These are phyloP conservation scores for Muntiacus muntjak DNA, from an alignment of 2,113 vertebrate genomes.

Conservation along the genomic window DNA sequence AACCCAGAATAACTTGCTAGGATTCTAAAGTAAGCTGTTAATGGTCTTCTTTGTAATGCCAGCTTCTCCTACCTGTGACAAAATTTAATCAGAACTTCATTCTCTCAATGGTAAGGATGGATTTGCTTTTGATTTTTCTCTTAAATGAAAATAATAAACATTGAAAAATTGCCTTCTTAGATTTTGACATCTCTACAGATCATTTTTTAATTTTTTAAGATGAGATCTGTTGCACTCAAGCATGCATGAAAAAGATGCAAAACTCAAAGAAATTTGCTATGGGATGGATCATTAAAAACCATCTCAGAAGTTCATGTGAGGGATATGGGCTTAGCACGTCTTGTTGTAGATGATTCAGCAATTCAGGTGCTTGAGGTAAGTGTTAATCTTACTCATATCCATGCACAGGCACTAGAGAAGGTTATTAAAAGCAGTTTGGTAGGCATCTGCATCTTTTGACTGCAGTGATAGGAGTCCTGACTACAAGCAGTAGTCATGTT, in stretches of 20 bases:
- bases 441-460: constrained; percentile 75
- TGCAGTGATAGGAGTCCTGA: constrained; percentile 75
- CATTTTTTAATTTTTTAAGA: constrained; percentile 43
- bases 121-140: constrained; percentile 33
- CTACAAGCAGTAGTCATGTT: constrained; percentile 75
- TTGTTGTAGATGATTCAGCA: constrained; percentile 75
- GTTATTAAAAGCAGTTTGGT: constrained; percentile 80
- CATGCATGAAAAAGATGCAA: background rate
- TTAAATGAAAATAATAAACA: constrained; percentile 27
- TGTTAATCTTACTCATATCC: constrained; percentile 81
- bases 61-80: background rate
- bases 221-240: background rate
- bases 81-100: background rate
- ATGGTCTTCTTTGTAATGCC: constrained; percentile 18
- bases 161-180: background rate
- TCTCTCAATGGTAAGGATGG: background rate
- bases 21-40: background rate
- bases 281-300: background rate
- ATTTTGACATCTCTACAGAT: background rate
- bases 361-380: constrained; percentile 81
- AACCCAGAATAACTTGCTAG: background rate
- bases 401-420: constrained; percentile 78
- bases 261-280: background rate
- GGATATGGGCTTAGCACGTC: constrained; percentile 68
- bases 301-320: background rate